Percentiles rank a stretch among this genome's conserved stretches.
Evolutionary conservation across 2,113 vertebrate species (phyloP).

Genomic region (Pachyramphus minor): DNA sequence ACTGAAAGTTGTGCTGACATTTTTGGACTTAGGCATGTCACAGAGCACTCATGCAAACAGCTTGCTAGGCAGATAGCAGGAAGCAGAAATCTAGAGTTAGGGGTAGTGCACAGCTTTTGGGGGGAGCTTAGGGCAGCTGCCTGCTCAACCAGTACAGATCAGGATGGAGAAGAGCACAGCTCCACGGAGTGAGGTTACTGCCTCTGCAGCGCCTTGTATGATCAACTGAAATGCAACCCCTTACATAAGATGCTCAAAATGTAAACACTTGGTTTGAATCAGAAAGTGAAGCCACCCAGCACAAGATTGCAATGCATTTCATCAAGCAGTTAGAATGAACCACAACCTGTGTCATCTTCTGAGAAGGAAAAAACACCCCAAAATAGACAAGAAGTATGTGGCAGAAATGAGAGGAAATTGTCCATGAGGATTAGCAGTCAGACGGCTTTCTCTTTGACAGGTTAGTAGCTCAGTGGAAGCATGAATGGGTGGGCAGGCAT

Average conservation of each 20-base stretch:
- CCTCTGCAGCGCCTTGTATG: not conserved
- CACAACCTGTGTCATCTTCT: not conserved
- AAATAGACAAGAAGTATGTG: not conserved
- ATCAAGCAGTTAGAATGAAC: not conserved
- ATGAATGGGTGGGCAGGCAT: not conserved
- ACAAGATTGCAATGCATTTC: not conserved
- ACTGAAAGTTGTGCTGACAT: not conserved
- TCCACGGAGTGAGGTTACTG: not conserved
- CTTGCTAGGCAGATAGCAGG: fast-evolving
- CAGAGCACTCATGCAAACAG: not conserved
- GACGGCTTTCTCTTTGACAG: not conserved
- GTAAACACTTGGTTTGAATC: not conserved
- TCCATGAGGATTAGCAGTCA: not conserved
- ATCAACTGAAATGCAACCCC: not conserved
- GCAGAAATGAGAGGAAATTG: not conserved
- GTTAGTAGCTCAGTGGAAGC: not conserved
- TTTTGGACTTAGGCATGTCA: not conserved
- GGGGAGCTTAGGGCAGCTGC: not conserved
- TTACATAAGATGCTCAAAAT: fast-evolving
- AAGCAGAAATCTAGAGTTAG: not conserved
- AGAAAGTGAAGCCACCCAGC: not conserved
- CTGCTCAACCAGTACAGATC: not conserved
- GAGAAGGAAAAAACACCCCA: not conserved
- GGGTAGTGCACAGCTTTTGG: too few relatives aligned
- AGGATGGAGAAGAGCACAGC: not conserved